Conservation (phyloP, 2,888 invertebrate species). For the Lysandra coridon region DNA sequence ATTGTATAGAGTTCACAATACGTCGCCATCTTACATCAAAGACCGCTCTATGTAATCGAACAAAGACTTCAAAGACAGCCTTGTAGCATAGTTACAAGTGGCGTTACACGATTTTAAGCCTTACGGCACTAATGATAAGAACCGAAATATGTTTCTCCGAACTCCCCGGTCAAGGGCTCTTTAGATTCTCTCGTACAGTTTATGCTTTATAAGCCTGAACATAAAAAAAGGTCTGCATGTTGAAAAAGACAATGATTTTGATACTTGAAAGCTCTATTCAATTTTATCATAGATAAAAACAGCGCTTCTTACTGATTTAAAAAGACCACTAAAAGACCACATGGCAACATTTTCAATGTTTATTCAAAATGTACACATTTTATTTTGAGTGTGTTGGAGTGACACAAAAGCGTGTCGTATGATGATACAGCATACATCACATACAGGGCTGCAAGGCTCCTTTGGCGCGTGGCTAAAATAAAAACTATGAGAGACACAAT, state of each 20-base stretch:
- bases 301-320: slow-evolving; percentile 8
- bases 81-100: slow-evolving; percentile 14
- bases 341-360: background rate
- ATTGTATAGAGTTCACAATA: slow-evolving; percentile 12
- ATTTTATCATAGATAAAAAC: slow-evolving; percentile 3
- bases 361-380: background rate
- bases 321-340: background rate
- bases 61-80: slow-evolving; percentile 28
- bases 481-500: no score
- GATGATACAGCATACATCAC: no score
- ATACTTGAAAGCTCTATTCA: slow-evolving; percentile 21
- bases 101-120: background rate
- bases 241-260: slow-evolving; percentile 29
- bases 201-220: slow-evolving; percentile 29
- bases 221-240: slow-evolving; percentile 23
- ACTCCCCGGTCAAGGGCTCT: slow-evolving; percentile 14
- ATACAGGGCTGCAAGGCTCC: no score
- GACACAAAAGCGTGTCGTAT: background rate
- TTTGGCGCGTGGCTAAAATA: background rate
- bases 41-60: slow-evolving; percentile 24
- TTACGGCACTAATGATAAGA: background rate
- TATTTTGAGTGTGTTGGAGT: background rate
- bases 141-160: background rate
- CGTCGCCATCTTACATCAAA: slow-evolving; percentile 17
- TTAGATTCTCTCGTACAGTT: slow-evolving; percentile 18